Evolutionary conservation across 2,113 vertebrate genomes (phyloP), one percentile per base, ranked within the genome.

Genomic region (Psittacus erithacus): DNA sequence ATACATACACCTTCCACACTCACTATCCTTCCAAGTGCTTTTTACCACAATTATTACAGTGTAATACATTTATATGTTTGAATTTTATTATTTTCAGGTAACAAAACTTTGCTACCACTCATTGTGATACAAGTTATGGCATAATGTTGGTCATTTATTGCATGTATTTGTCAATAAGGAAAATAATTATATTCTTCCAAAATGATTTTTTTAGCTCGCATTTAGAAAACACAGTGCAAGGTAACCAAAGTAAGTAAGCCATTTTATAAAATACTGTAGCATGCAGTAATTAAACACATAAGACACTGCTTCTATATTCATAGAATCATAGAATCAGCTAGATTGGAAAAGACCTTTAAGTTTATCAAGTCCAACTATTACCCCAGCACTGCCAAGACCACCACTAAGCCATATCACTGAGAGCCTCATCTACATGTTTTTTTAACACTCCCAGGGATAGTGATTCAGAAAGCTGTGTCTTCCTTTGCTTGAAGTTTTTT

Each of bases 141-240:
- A 44, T 44, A 31, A 38, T 33, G 27, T 31, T 59, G 2, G 92
- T 96, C 53, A 59, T 82, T 96, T 83, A 71, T 74, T 94, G 4
- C 2, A 3, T 29, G 35, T 20, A 64, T 84, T 88, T 85, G 17
- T 73, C 29, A 17, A 20, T 14, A 65, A 82, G 17, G 33, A 17
- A 77, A 76, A 70, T 0, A 74, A 50, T 33, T 69, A 13, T 16
- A 12, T 52, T 60, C 5, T 60, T 65, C 10, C 10, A 62, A 64
- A 69, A 52, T 44, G 0, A 13, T 24, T 44, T 67, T 65, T 92
- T 89, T 46, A 62, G 20, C 5, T 86, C 29, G 18, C 19, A 38
- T 55, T 94, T 76, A 60, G 28, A 59, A 82, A 82, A 44, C 1
- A 1, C 12, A 75, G 11, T 33, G 55, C 28, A 38, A 70, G 17